These are phyloP conservation scores for Protonibea diacanthus DNA, from an alignment of 2,797 vertebrate genomes.

Conservation along the genomic window DNA sequence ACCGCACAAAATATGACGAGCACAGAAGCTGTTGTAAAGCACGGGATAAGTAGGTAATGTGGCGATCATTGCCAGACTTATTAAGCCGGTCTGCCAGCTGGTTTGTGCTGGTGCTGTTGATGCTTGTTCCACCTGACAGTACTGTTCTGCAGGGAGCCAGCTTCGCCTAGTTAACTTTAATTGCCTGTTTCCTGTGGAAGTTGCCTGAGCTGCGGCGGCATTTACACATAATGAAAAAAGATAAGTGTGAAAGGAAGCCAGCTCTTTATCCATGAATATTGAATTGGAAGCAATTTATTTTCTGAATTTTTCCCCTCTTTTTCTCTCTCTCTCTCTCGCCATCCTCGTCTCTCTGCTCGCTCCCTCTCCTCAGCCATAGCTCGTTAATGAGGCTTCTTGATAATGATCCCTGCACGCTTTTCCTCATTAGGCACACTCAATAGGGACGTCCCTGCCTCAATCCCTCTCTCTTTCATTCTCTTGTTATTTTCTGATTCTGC, in stretches of 20 bases:
- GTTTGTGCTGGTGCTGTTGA: slow-evolving; percentile 77
- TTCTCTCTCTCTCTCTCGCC: neutral
- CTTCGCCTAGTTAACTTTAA: slow-evolving; percentile 85
- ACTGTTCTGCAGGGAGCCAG: slow-evolving; percentile 78
- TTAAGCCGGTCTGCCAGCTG: slow-evolving; percentile 75
- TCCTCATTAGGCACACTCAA: slow-evolving; percentile 85
- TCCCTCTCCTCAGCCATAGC: slow-evolving; percentile 73
- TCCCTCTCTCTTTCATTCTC: slow-evolving; percentile 71
- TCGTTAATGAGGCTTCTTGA: slow-evolving; percentile 86
- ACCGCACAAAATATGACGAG: slow-evolving; percentile 45
- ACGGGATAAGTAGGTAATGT: slow-evolving; percentile 61
- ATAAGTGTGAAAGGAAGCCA: slow-evolving; percentile 83
- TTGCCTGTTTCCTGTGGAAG: slow-evolving; percentile 84
- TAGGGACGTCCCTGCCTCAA: slow-evolving; percentile 76
- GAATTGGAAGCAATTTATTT: slow-evolving; percentile 85
- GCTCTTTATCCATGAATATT: slow-evolving; percentile 85
- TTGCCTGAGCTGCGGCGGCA: slow-evolving; percentile 75
- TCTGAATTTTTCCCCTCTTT: slow-evolving; percentile 35
- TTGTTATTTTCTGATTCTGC: slow-evolving; percentile 72
- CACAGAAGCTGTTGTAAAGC: slow-evolving; percentile 53
- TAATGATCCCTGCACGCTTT: slow-evolving; percentile 84
- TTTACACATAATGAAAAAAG: slow-evolving; percentile 85
- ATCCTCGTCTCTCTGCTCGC: slow-evolving; percentile 48
- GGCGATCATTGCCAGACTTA: slow-evolving; percentile 71
- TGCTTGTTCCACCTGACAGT: slow-evolving; percentile 81